Evolutionary conservation across 2,797 vertebrate genomes (phyloP), one percentile per base, ranked within the genome.

Genomic region (Pipistrellus pygmaeus): DNA sequence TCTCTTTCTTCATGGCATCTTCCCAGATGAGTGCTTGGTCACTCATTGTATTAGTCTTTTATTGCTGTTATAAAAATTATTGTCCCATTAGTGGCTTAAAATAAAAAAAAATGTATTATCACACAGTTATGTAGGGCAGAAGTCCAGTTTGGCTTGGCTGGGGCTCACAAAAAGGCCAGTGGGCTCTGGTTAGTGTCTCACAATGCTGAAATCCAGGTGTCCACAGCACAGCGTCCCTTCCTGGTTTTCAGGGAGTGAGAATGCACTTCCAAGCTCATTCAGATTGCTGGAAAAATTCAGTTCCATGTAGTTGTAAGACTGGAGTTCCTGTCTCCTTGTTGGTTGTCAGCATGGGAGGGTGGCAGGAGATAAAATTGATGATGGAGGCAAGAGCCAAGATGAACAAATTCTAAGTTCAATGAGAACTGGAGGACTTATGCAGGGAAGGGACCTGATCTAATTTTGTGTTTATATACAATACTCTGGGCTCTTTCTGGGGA

Each of bases 91-190:
- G 32, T 83, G 68, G 17, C 38, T 41, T 94, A 46, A 82, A 89
- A 96, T 80, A 27, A 93, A 8, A 93, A 93, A 8, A 96, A 66
- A 88, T 9, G 62, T 21, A 64, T 57, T 48, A 57, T 66, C 35
- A 80, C 38, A 83, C 18, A 64, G 12, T 91, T 69, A 27, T 85
- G 10, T 35, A 51, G 5, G 5, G 41, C 44, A 41, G 21, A 73
- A 73, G 48, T 78, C 27, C 13, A 32, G 51, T 69, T 71, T 68
- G 73, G 38, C 32, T 85, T 77, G 32, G 30, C 20, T 85, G 78
- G 5, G 11, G 21, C 51, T 75, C 48, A 78, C 10, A 21, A 23
- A 73, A 89, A 72, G 21, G 57, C 27, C 18, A 25, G 5, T 9
- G 10, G 72, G 10, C 48, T 91, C 76, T 77, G 30, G 20, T 68